Base-by-base conservation (phyloP, 2,797 vertebrate species). In the Cottoperca gobio region DNA sequence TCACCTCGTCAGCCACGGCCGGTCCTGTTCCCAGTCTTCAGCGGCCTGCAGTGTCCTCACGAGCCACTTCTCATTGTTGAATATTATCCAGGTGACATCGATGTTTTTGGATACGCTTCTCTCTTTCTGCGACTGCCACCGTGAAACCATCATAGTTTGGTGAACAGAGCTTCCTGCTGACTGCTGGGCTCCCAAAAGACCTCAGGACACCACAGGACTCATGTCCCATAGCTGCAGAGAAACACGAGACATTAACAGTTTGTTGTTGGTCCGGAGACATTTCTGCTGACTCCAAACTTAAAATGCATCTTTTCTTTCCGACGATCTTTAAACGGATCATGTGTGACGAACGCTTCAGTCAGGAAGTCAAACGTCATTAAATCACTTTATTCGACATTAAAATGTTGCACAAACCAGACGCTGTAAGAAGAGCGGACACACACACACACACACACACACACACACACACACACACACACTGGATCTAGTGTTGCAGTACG, bases 201-300 rank as follows among this genome's bases (percentile, higher is more conserved):
- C 90, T 99, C 97, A 99, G 72, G 98, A 99, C 69, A 99, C 97
- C 70, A 99, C 97, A 5, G 98, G 97, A 73, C 95, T 96, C 97
- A 99, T 99, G 92, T 99, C 98, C 98, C 98, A 99, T 49, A 99
- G 57, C 98, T 99, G 95, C 58, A 81, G 73, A 37, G 24, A 72
- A 67, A 78, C 49, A 85, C 0, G 12, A 26, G 26, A 23, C 13
- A 70, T 0, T 0, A 28, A n/a, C 6, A 33, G n/a, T n/a, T 33
- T 1, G 31, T 8, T 33, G 31, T 33, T 33, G 31, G 31, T 33
- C 31, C 33, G 31, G 11, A 40, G 9, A 50, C 9, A 9, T 8
- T 21, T 16, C n/a, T 54, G 48, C 33, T n/a, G 6, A 21, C 5
- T 40, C 5, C 17, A 6, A 54, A n/a, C n/a, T n/a, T 16, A 5